Percentiles rank a stretch among this genome's conserved stretches.
Conservation (phyloP, 2,888 invertebrate species). For the Rotaria macrura region DNA sequence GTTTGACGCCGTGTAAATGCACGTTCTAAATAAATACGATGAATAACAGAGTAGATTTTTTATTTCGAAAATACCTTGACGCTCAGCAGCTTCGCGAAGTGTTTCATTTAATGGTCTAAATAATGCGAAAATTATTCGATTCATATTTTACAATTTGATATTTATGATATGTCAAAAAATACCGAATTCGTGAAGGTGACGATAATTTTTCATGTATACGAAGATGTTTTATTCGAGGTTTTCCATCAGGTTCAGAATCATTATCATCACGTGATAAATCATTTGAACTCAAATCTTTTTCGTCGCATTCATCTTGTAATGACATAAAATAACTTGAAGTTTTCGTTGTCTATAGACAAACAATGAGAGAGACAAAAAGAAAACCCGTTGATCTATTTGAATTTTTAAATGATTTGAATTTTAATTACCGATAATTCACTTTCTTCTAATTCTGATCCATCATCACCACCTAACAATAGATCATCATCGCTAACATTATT, state of each 20-base stretch:
- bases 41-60: too few relatives aligned
- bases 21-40: neutral
- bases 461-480: neutral
- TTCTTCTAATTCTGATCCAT: conserved; percentile 21
- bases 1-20: neutral
- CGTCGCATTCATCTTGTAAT: neutral
- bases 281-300: neutral
- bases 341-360: neutral
- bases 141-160: too few relatives aligned
- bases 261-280: neutral
- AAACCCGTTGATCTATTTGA: too few relatives aligned
- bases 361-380: neutral
- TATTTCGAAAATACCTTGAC: neutral
- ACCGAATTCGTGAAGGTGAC: conserved; percentile 14
- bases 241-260: neutral
- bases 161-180: neutral
- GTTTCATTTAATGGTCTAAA: neutral
- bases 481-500: conserved; percentile 13
- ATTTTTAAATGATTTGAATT: too few relatives aligned
- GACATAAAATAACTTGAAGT: conserved; percentile 7
- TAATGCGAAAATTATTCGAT: neutral
- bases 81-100: neutral
- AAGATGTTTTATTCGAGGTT: neutral
- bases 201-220: neutral
- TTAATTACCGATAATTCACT: neutral